Evolutionary conservation across 2,113 vertebrate species (phyloP), one percentile per base, ranked within the genome.

Genomic region (Caracal caracal): DNA sequence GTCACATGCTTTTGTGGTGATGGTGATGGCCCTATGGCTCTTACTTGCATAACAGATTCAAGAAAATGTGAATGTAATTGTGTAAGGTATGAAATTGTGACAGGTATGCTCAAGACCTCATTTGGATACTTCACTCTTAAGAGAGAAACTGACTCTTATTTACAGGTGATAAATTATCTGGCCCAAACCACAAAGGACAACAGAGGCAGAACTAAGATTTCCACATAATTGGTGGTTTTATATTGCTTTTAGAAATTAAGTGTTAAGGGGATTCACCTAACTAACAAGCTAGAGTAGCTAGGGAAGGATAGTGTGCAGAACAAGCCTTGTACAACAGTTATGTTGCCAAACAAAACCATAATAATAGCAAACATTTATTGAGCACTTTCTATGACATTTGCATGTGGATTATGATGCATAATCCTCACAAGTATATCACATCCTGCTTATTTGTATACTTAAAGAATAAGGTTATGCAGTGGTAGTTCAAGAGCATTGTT

Each of bases 61-160:
- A 59, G 19, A 92, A 89, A 82, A 87, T 49, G 35, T 68, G 20
- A 87, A 59, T 22, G 56, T 59, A 97, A 43, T 9, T 86, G 49
- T 88, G 33, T 9, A 22, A 59, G 56, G 56, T 59, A n/a, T 73
- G 20, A 87, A 97, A 43, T 11, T 86, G 49, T 88, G 33, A 94
- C 79, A 94, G 76, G 15, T 53, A 9, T 0, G 10, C 73, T 93
- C 6, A 70, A 26, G 37, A 88, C 73, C 40, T 94, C 40, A 65
- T 76, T 56, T 51, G 84, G 30, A 83, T 3, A 40, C 65, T 94
- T 80, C 6, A 84, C 35, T 85, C 66, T 75, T 56, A 89, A 16
- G 24, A 47, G 35, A 95, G 83, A 88, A 94, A 89, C 51, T 71
- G 53, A 97, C 47, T 75, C 70, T 79, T 17, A 59, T 59, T 59